phyloP scores from a whole-genome alignment of 1,140 invertebrate genomes.

The Drosophila auraria region DNA sequence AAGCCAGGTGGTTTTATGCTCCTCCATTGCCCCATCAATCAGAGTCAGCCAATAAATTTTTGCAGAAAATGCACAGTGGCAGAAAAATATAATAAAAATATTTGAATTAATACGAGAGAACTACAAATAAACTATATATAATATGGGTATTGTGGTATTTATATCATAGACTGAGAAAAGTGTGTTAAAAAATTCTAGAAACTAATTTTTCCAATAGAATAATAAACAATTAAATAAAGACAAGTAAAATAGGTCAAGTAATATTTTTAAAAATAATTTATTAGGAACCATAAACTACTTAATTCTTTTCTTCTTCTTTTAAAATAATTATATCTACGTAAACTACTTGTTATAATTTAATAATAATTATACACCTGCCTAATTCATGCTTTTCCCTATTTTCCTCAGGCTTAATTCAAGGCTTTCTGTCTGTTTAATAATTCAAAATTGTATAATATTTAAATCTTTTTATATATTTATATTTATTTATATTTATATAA shows the following conservation, averaged over 20 bases:
- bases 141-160: too few relatives aligned
- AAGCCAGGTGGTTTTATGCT: neutral
- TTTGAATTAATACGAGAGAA: neutral
- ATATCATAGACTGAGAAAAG: too few relatives aligned
- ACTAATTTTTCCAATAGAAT: too few relatives aligned
- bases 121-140: too few relatives aligned
- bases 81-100: neutral
- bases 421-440: neutral
- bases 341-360: neutral
- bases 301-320: too few relatives aligned
- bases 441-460: neutral
- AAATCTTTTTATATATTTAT: too few relatives aligned
- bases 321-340: neutral
- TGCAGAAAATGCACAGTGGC: neutral
- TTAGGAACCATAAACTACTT: too few relatives aligned
- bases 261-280: too few relatives aligned
- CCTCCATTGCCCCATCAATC: neutral
- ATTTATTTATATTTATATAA: too few relatives aligned
- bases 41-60: neutral
- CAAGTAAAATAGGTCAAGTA: too few relatives aligned
- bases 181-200: too few relatives aligned
- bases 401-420: neutral
- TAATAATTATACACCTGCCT: neutral
- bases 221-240: neutral
- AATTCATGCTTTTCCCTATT: too few relatives aligned